Base-by-base conservation (phyloP, 2,797 vertebrate genomes). In the Pangasius macronema region DNA sequence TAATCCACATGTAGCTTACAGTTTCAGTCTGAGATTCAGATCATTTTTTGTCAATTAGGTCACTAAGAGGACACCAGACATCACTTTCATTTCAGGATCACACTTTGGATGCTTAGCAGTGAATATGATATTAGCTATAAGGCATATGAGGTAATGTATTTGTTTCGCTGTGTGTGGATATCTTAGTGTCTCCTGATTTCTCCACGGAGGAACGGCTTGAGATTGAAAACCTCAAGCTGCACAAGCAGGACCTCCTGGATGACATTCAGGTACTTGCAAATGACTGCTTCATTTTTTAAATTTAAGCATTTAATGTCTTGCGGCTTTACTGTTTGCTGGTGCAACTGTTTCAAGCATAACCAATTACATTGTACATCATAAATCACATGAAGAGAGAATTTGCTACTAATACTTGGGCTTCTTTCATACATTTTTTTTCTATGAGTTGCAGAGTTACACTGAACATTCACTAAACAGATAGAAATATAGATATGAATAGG, bases 191-290 rank as follows among this genome's bases (percentile, higher is more conserved):
- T 20, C 3, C 89, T 94, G 95, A 95, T 83, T 94, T 96, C 79
- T 94, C 93, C 2, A 89, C 91, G 0, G 93, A 93, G 46, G 96
- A 96, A 92, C 92, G 87, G 89, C 92, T 94, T 91, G 95, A 96
- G 93, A 91, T 96, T 0, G 93, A 96, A 85, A 92, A 42, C 86
- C 94, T 96, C 22, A 96, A 93, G 90, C 90, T 92, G 82, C 93
- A 96, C 87, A 96, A 94, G 87, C 83, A 94, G 39, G 92, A 93
- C 55, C 94, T 96, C 65, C 89, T 96, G 91, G 94, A 94, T 36
- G 96, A 96, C 20, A 96, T 96, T 59, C 94, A 96, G 94, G 95
- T 93, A 79, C 6, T 49, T 49, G 24, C 18, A 73, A 67, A 68
- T 8, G 49, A n/a, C 14, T 49, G 36, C 9, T 39, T 57, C 53